phyloP scores from a whole-genome alignment of 1,140 invertebrate species.

The Heliothis subflexa region DNA sequence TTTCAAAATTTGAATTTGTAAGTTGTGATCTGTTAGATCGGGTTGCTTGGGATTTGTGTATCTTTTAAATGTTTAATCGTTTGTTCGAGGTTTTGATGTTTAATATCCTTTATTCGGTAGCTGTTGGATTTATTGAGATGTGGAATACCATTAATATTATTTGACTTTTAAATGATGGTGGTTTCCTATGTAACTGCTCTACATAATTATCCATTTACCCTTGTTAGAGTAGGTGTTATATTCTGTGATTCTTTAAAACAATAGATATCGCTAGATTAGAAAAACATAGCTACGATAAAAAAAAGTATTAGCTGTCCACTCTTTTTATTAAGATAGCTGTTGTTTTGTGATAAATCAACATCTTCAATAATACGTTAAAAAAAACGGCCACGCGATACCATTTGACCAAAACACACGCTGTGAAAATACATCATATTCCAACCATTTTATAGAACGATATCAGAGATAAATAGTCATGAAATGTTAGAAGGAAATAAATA shows the following conservation, averaged over 20 bases:
- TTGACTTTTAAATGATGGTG: neutral
- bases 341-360: neutral
- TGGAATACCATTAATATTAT: neutral
- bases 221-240: no score
- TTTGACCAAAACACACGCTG: constrained; percentile 11
- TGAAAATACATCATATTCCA: neutral
- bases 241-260: no score
- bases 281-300: no score
- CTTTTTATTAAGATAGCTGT: neutral
- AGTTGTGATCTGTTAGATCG: constrained; percentile 47
- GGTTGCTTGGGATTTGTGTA: constrained; percentile 48
- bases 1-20: constrained; percentile 59
- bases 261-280: no score
- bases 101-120: constrained; percentile 10
- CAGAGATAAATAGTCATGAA: constrained; percentile 44
- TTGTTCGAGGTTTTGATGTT: constrained; percentile 21
- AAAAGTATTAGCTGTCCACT: neutral
- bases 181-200: no score
- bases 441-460: constrained; percentile 25
- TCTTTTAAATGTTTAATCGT: constrained; percentile 41
- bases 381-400: neutral
- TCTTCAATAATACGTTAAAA: no score
- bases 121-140: neutral
- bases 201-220: no score
- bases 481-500: constrained; percentile 54